phyloP scores from a whole-genome alignment of 2,113 vertebrate genomes.

The Tragelaphus scriptus region DNA sequence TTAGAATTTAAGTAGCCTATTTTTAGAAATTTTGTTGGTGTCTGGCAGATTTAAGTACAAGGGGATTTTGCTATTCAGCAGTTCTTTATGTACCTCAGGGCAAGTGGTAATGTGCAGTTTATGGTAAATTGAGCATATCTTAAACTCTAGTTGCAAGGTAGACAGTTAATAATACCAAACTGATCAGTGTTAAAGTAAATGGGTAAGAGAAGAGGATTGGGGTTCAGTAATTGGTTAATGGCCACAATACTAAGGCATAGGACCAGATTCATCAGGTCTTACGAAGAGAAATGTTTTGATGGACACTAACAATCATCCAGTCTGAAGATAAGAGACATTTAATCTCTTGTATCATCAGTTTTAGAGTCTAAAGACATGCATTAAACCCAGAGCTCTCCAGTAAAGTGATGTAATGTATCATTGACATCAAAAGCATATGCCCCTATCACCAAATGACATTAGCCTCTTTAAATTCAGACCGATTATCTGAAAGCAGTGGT shows the following conservation, averaged over 20 bases:
- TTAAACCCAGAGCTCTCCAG: neutral
- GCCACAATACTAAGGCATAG: neutral
- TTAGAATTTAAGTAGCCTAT: neutral
- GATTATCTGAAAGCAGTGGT: neutral
- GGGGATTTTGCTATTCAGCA: neutral
- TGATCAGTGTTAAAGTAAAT: neutral
- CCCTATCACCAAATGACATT: neutral
- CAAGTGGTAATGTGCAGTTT: neutral
- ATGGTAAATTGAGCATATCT: neutral
- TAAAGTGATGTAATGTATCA: neutral
- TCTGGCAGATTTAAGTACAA: neutral
- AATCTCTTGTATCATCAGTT: neutral
- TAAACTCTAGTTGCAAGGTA: neutral
- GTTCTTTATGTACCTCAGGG: neutral
- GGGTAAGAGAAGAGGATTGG: neutral
- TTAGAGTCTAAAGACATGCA: neutral
- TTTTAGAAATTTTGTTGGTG: neutral
- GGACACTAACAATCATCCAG: neutral
- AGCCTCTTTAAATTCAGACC: neutral
- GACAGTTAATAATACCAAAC: neutral
- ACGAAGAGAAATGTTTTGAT: conserved; percentile 4
- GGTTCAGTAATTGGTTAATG: conserved; percentile 14
- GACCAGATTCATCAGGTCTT: neutral
- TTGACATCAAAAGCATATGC: neutral
- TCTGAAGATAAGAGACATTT: neutral